Evolutionary conservation across 2,797 vertebrate species (phyloP).

Genomic region (Paguma larvata): DNA sequence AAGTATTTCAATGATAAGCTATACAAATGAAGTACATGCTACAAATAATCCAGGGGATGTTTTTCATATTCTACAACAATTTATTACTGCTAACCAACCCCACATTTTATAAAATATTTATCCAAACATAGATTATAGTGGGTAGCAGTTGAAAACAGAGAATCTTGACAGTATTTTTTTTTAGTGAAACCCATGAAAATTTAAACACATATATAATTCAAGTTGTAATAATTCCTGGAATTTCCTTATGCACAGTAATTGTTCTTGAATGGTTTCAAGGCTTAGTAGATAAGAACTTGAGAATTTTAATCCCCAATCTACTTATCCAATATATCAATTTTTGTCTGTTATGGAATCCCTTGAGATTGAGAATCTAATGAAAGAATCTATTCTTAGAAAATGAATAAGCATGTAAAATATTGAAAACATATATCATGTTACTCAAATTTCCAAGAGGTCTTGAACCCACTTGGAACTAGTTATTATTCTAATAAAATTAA

Average conservation of each 20-base stretch:
- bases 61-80: not conserved
- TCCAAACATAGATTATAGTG: not conserved
- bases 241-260: not conserved
- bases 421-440: not conserved
- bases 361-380: not conserved
- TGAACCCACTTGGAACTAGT: not conserved
- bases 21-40: not conserved
- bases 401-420: conserved; percentile 2
- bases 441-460: not conserved
- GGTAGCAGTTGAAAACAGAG: not conserved
- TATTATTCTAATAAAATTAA: not conserved
- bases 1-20: not conserved
- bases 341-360: not conserved
- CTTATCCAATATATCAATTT: not conserved
- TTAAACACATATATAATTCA: not conserved
- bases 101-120: not conserved
- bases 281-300: not conserved
- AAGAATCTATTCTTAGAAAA: not conserved
- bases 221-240: not conserved
- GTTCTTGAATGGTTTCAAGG: not conserved
- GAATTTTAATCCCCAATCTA: not conserved
- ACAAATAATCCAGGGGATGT: not conserved
- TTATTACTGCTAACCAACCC: not conserved
- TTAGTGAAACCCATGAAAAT: not conserved
- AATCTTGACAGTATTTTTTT: not conserved